Percentiles rank a stretch among this genome's conserved stretches.
These are phyloP conservation scores for Branchellion lobata DNA, from an alignment of 2,888 invertebrate species.

Conservation along the genomic window DNA sequence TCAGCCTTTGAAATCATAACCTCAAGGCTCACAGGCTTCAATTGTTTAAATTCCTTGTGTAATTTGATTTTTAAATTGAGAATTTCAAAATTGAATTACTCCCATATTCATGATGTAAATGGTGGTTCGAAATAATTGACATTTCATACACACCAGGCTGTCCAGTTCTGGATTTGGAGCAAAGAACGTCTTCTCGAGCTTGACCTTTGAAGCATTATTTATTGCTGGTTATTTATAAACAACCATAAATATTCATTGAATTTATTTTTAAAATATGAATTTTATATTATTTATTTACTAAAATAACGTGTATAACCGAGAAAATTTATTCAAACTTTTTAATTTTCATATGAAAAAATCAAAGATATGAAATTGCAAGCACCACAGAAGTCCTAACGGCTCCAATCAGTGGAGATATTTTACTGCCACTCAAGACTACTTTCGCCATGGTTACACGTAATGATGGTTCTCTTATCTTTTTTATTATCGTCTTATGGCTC, in stretches of 20 bases:
- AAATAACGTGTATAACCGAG: too few species aligned
- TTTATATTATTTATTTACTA: neutral
- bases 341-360: neutral
- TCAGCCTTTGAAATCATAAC: too few species aligned
- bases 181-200: conserved; percentile 99
- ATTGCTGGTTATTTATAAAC: neutral
- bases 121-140: neutral
- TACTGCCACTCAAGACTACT: too few species aligned
- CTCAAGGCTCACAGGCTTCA: too few species aligned
- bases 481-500: too few species aligned
- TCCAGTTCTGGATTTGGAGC: conserved; percentile 73
- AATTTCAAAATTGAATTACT: too few species aligned
- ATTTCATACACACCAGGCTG: conserved; percentile 58
- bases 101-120: too few species aligned
- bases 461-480: too few species aligned
- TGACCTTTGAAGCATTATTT: conserved; percentile 66
- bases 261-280: neutral
- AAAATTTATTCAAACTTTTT: neutral
- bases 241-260: neutral
- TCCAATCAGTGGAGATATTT: neutral
- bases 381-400: neutral
- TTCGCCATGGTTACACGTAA: too few species aligned
- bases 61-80: too few species aligned
- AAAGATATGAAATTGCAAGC: neutral
- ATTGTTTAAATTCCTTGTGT: too few species aligned